Base-by-base conservation (phyloP, 2,888 invertebrate genomes). In the Polietes domitor region DNA sequence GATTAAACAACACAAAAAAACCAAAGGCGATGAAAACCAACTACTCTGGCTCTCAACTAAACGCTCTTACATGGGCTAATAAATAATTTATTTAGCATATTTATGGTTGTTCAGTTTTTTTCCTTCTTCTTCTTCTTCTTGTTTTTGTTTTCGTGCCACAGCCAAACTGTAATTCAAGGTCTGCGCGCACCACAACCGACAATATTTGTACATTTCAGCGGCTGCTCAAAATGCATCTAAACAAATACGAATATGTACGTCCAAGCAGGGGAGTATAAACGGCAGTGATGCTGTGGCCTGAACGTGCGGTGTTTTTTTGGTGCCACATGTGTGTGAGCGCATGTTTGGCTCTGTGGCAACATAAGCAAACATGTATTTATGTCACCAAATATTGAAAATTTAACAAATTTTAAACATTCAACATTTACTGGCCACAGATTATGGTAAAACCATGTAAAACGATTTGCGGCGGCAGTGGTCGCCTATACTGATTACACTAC, bases 311-410 rank as follows among this genome's bases (percentile, higher is more conserved):
- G 41, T 37, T 65, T 37, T 17, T 32, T 41, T 65, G 17, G n/a
- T n/a, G 68, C 68, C 43, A 43, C 68, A 43, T 24, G 43, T 15
- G n/a, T 17, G n/a, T 24, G 43, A 28, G n/a, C 28, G n/a, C 12
- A 3, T n/a, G 10, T 26, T 15, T 65, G 21, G 15, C 24, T 58
- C 24, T 58, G 58, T 43, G 68, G 43, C 68, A 37, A 21, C 65
- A 68, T 68, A 74, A 28, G 71, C 75, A 21, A 72, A 53, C 75
- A 77, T 82, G 82, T 75, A 85, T 82, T 85, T 82, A 80, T 85
- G 85, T 85, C 85, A 85, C 82, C 85, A 82, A 82, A 82, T 80
- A 80, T 82, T 85, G 81, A 81, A 84, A 84, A 79, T 47, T 76
- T 79, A 81, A 84, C 78, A 84, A 84, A 81, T 81, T 81, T 81